Evolutionary conservation across 2,888 invertebrate genomes (phyloP), one percentile per base, ranked within the genome.

Genomic region (Arenicola marina): DNA sequence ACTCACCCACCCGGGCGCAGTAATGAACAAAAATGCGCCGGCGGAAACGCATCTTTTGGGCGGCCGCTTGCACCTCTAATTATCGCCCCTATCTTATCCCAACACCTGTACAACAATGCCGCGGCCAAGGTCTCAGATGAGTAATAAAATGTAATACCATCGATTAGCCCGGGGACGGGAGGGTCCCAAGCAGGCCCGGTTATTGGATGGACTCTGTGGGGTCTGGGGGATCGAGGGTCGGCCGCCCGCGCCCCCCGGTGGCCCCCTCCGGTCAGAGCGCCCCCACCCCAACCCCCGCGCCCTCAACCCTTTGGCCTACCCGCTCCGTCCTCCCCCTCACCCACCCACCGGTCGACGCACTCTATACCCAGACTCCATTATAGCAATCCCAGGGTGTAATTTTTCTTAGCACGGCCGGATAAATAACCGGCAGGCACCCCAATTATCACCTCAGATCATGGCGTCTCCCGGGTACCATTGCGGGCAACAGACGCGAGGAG

Each of bases 361-460:
- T 62, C 45, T 58, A 32, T 58, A 48, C 62, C 57, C 58, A 29
- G 32, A 48, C 44, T n/a, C 62, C 56, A 57, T 57, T 62, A 58
- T 31, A 21, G 31, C 21, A 38, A 24, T 62, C 58, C 56, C 57
- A n/a, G 26, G 48, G 62, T 34, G 56, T 56, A 43, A 56, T 48
- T 58, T 62, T 62, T 62, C 62, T 58, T 58, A 24, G 43, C 56
- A 44, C 34, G 43, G 34, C 45, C 33, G 56, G 64, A 64, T 64
- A 61, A 64, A 61, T 64, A 61, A 68, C 65, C 54, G 51, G 26
- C 44, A 45, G 65, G 53, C 63, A 29, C 55, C n/a, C 51, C 68
- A 68, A 68, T 68, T 66, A 68, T 68, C 68, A 68, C 68, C 63
- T 63, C 56, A 45, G 63, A 48, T 56, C 62, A 61, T 26, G 55